Evolutionary conservation across 2,797 vertebrate genomes (phyloP), one percentile per base, ranked within the genome.

Genomic region (Melanotaenia boesemani): DNA sequence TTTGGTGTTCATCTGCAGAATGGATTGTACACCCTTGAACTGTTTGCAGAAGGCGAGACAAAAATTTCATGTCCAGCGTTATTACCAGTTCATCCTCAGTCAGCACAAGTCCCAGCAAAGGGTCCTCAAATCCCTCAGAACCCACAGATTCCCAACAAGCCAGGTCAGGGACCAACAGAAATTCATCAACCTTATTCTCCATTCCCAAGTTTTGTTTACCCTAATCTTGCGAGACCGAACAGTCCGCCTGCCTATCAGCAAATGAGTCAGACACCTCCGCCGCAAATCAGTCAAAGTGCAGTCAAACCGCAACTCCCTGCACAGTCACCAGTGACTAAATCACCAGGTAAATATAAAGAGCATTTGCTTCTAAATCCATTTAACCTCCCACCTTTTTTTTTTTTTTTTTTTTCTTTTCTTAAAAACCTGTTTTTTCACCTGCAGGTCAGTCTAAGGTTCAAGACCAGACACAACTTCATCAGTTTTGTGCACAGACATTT

Each of bases 1-100:
- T 15, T 3, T 37, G 41, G 62, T 5, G 5, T 57, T 76, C 73
- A 0, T 55, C 2, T 89, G 79, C 70, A 95, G 95, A 87, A 92
- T 93, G 92, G 91, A 30, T 79, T 93, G 81, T 93, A 91, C 52
- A 88, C 81, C 1, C 59, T 95, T 55, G 75, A 82, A 41, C 63
- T 95, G 10, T 66, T 68, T 75, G 82, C 74, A 15, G 86, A 91
- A 5, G 77, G 63, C 55, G 75, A 86, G 69, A 81, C 77, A 5
- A 85, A 77, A 52, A 72, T 93, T 48, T 92, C 91, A 7, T 95
- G 95, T 72, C 95, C 93, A 18, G 70, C 73, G 6, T 20, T 82
- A 26, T 79, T 63, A 12, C 13, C 30, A 39, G 8, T 28, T 74
- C 52, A 69, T 48, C 2, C 46, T 39, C 62, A 72, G 55, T 18